Evolutionary conservation across 2,888 invertebrate genomes (phyloP), one percentile per base, ranked within the genome.

Genomic region (Harpalus rufipes): DNA sequence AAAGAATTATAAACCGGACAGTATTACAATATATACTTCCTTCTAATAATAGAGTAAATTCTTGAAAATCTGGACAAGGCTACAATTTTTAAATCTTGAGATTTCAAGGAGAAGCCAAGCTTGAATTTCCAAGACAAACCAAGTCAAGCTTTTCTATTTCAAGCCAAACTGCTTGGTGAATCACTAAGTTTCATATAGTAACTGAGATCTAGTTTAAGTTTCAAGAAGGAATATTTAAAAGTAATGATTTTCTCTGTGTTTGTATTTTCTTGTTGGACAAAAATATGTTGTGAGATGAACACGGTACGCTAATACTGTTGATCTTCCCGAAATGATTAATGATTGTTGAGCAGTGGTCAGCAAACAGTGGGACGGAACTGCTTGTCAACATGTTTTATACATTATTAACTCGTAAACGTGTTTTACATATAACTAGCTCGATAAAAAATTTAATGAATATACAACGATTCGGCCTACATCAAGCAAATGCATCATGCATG

Each of bases 381-480:
- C 84, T 84, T 84, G 84, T 84, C 84, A 84, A 84, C 84, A 84
- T 84, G 84, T 84, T 84, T 84, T 84, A 84, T 78, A 84, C 78
- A 84, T 84, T 84, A 84, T 84, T 84, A 84, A 76, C 51, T 84
- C 84, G 84, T 84, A 84, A 84, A 84, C 84, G 84, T 84, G 84
- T 84, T 84, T 84, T 61, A 84, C 84, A 84, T 84, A 84, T 51
- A 63, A 51, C 51, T 25, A 78, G 59, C 63, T 61, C 65, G 82
- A 74, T 65, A 84, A 84, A 84, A 78, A 78, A 76, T 78, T 84
- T 84, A 84, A 84, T 84, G 84, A 84, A 84, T 84, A 84, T 78
- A 84, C 65, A 84, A 83, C 74, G 72, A 74, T 74, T 72, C 44
- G 72, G 72, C 72, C 72, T 74, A 74, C 72, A 41, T 68, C 68